Evolutionary conservation across 2,113 vertebrate genomes (phyloP).

Genomic region (Nothobranchius furzeri): DNA sequence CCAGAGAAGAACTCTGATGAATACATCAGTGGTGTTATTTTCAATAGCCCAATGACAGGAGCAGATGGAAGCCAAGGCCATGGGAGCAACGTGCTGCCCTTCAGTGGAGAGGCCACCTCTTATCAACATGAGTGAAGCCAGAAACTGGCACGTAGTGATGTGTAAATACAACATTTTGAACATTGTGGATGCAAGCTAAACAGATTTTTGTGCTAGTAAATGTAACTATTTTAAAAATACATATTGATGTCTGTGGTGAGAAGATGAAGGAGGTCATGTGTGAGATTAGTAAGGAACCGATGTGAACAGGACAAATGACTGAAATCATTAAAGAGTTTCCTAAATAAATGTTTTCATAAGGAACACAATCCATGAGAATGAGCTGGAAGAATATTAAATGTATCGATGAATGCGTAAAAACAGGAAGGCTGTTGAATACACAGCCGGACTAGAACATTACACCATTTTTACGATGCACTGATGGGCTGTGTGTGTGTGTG

Average conservation of each 20-base stretch:
- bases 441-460: constrained; percentile 85
- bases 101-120: not conserved
- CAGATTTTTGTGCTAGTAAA: not conserved
- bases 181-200: constrained; percentile 7
- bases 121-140: constrained; percentile 17
- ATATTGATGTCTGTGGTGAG: constrained; percentile 24
- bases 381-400: constrained; percentile 79
- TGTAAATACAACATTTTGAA: constrained; percentile 8
- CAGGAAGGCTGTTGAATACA: constrained; percentile 76
- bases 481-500: constrained; percentile 77
- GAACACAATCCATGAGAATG: constrained; percentile 82
- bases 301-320: constrained; percentile 44
- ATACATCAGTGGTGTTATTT: constrained; percentile 67
- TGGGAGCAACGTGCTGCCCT: not conserved
- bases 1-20: constrained; percentile 79
- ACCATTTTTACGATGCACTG: constrained; percentile 83
- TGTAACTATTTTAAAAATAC: too few relatives aligned
- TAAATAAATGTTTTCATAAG: constrained; percentile 86
- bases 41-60: not conserved
- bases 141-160: not conserved
- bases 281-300: constrained; percentile 39
- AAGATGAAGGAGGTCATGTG: constrained; percentile 3
- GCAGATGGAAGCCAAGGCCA: constrained; percentile 5
- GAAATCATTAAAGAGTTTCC: constrained; percentile 60
- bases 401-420: constrained; percentile 76